These are phyloP conservation scores for Perognathus longimembris DNA, from an alignment of 2,113 vertebrate species.

Conservation along the genomic window DNA sequence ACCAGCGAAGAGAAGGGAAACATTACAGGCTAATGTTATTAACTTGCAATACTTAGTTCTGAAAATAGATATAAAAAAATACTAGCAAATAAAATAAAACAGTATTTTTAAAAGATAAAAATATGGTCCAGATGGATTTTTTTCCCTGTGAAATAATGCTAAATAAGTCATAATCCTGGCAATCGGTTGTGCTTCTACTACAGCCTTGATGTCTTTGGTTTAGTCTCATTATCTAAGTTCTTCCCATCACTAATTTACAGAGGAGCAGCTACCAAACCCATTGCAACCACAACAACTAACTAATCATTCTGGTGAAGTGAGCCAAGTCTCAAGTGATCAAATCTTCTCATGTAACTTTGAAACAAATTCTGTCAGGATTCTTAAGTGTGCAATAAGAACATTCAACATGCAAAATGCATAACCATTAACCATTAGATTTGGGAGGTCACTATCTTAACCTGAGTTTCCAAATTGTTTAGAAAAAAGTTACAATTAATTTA, in stretches of 20 bases:
- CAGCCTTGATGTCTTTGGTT: neutral
- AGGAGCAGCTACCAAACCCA: neutral
- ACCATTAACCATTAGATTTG: neutral
- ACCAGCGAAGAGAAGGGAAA: neutral
- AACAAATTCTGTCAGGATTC: neutral
- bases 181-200: neutral
- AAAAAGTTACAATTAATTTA: neutral
- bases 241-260: neutral
- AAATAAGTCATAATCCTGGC: neutral
- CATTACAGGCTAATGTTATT: neutral
- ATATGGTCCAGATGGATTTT: neutral
- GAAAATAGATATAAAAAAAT: neutral
- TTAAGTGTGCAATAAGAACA: neutral
- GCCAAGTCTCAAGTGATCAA: neutral
- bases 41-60: neutral
- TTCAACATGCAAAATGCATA: neutral
- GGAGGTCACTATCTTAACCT: slow-evolving; percentile 12
- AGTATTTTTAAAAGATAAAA: neutral
- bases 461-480: neutral
- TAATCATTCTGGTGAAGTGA: neutral
- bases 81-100: neutral
- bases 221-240: neutral
- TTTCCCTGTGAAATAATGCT: neutral
- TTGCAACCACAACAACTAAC: neutral
- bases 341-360: neutral